Evolutionary conservation across 1,140 invertebrate genomes (phyloP).

Genomic region (Listronotus oregonensis): DNA sequence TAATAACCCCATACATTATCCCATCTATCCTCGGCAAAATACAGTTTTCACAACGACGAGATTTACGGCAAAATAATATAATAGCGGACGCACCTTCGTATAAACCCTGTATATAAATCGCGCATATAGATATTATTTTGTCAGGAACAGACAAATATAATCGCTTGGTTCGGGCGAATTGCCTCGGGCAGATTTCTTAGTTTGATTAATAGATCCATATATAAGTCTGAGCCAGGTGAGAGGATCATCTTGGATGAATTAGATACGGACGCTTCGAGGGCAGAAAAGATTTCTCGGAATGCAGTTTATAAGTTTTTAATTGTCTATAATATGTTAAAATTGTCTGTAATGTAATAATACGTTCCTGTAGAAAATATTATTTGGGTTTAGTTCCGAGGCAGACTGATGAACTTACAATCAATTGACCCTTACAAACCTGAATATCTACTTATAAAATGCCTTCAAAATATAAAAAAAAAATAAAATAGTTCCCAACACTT

Average conservation of each 20-base stretch:
- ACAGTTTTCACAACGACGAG: background rate
- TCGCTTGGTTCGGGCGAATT: slow-evolving; percentile 23
- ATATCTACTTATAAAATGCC: too few relatives aligned
- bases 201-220: slow-evolving; percentile 48
- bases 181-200: slow-evolving; percentile 17
- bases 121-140: slow-evolving; percentile 48
- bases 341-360: too few relatives aligned
- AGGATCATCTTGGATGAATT: slow-evolving; percentile 7
- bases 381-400: too few relatives aligned
- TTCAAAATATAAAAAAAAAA: too few relatives aligned
- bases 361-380: too few relatives aligned
- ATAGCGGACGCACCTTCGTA: slow-evolving; percentile 12
- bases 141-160: slow-evolving; percentile 50
- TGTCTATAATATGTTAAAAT: too few relatives aligned
- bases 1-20: slow-evolving; percentile 20
- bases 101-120: slow-evolving; percentile 36
- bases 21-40: too few relatives aligned
- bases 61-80: slow-evolving; percentile 27
- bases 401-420: too few relatives aligned
- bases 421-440: too few relatives aligned
- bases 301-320: too few relatives aligned
- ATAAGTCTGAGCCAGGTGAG: slow-evolving; percentile 47
- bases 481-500: too few relatives aligned
- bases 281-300: too few relatives aligned
- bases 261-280: background rate